A percentile compares a stretch with the other conserved stretches of the same genome.
Conservation (phyloP, 2,888 invertebrate genomes). For the Lamellibrachia satsuma region DNA sequence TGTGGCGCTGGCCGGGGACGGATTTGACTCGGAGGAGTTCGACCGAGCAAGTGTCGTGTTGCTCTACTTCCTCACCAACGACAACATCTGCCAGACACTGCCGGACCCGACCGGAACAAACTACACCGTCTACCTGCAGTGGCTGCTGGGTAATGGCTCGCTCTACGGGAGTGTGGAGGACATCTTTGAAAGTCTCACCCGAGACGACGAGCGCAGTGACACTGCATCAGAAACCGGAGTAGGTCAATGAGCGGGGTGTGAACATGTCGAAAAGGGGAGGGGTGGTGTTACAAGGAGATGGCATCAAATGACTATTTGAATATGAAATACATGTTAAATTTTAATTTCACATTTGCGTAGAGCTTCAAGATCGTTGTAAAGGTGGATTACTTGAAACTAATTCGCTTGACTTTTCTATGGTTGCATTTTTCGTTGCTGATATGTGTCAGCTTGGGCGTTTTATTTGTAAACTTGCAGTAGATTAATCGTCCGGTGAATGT, state of each 20-base stretch:
- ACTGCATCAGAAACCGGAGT: background rate
- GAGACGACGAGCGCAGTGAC: background rate
- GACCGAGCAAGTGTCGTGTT: background rate
- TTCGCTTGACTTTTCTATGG: no score
- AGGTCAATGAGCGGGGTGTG: background rate
- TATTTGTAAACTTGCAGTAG: no score
- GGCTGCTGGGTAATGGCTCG: background rate
- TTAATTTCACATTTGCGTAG: no score
- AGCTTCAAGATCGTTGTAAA: no score
- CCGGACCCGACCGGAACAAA: background rate
- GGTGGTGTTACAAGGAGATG: background rate
- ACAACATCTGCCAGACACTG: background rate
- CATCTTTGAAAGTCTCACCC: background rate
- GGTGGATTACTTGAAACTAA: no score
- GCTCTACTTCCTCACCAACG: background rate
- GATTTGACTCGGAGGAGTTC: background rate
- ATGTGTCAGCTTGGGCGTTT: no score
- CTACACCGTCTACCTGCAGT: background rate
- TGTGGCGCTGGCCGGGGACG: background rate
- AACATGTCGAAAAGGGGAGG: background rate
- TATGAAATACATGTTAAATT: no score
- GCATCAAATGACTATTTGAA: no score
- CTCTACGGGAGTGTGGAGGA: background rate
- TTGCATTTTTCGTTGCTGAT: no score
- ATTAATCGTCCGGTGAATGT: no score